Base-by-base conservation (phyloP, 2,888 invertebrate species). In the Andrena marginata region DNA sequence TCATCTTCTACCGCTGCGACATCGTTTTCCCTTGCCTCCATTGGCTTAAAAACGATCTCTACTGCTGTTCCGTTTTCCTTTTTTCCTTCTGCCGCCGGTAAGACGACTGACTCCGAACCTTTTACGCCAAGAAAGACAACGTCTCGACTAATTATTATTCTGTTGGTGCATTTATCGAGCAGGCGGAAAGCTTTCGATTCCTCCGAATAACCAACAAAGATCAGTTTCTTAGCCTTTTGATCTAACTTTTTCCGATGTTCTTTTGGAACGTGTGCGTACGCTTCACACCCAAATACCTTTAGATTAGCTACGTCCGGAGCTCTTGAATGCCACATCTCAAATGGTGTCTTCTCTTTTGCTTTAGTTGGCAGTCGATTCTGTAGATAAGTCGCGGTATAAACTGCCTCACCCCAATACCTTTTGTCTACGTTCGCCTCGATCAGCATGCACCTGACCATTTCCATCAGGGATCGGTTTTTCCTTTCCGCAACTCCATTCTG, bases 161-260 rank as follows among this genome's bases (percentile, higher is more conserved):
- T 68, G n/a, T 71, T 65, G 0, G 85, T 86, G 2, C 4, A 20
- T 1, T 10, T 23, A 31, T 84, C 73, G 0, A 85, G n/a, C 23
- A 87, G 78, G 33, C 85, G 64, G 56, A 77, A 88, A 10, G 82
- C 85, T 54, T 88, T 89, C 8, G 85, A 82, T 20, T 85, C 65
- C 0, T 60, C 51, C 23, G 80, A 35, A 63, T 88, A 87, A 20
- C 85, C 85, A 16, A 89, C 67, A 23, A 85, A 85, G 0, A 26
- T 80, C n/a, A 73, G 35, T 42, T 64, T 7, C 29, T 31, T 13
- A 0, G 84, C 80, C 65, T 86, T 87, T 26, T 67, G 56, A 13
- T 85, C 86, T 7, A 83, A n/a, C 20, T 85, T 86, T 35, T 49
- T 63, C 63, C 83, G 56, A 23, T 83, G 56, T 49, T 85, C 80